Percentiles rank a stretch among this genome's conserved stretches.
Conservation (phyloP, 2,113 vertebrate species). For the Anolis carolinensis region DNA sequence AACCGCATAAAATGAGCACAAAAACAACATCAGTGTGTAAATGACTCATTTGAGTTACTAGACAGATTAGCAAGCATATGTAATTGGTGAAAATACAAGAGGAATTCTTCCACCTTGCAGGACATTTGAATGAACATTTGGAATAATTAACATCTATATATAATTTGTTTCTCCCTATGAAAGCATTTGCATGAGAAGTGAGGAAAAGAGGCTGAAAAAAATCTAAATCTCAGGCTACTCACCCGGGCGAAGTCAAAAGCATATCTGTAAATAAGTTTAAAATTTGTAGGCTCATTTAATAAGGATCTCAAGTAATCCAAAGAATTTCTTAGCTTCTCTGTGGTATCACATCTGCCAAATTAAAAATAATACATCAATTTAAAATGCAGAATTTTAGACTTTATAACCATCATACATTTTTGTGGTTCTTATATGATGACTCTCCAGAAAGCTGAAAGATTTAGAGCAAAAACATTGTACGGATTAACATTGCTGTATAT, state of each 20-base stretch:
- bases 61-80: not conserved
- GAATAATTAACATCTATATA: slow-evolving; percentile 31
- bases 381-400: not conserved
- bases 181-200: slow-evolving; percentile 32
- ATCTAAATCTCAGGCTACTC: slow-evolving; percentile 72
- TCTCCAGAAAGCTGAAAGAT: not conserved
- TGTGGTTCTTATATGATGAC: not conserved
- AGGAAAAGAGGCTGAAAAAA: slow-evolving; percentile 24
- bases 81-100: not conserved
- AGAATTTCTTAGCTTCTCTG: slow-evolving; percentile 95
- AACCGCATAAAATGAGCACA: not conserved
- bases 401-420: not conserved
- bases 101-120: not conserved
- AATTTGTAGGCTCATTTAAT: slow-evolving; percentile 95
- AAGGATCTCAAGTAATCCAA: slow-evolving; percentile 98
- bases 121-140: slow-evolving; percentile 19
- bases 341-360: slow-evolving; percentile 92
- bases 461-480: not conserved
- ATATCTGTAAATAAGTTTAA: slow-evolving; percentile 99
- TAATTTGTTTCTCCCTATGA: slow-evolving; percentile 20
- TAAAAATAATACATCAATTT: slow-evolving; percentile 48
- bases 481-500: not conserved
- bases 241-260: slow-evolving; percentile 99
- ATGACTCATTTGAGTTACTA: not conserved
- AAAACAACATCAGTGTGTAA: not conserved